Conservation (phyloP, 2,113 vertebrate species). For the Hyperopisus bebe region DNA sequence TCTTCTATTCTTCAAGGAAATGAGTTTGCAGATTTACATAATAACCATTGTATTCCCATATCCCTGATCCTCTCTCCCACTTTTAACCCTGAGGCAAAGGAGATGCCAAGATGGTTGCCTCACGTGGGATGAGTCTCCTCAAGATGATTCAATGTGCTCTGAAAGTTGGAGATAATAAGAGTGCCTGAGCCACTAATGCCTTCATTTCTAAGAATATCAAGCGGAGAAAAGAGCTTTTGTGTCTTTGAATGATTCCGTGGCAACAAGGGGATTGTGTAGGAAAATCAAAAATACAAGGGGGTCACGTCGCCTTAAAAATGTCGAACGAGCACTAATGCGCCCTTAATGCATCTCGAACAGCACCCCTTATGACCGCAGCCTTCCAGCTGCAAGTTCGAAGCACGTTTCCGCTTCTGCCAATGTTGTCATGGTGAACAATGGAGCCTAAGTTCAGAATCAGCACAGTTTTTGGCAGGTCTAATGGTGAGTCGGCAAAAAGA, state of each 20-base stretch:
- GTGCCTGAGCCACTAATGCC: background rate
- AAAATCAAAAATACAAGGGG: background rate
- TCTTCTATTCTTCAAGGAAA: conserved; percentile 22
- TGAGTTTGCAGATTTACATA: conserved; percentile 27
- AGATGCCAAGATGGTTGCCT: conserved; percentile 4
- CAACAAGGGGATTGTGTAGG: background rate
- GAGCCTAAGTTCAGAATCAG: background rate
- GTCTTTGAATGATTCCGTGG: background rate
- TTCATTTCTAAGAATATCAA: conserved; percentile 2
- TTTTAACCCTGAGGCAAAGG: background rate
- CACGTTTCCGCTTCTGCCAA: background rate
- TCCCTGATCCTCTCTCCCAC: background rate
- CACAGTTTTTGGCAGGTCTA: background rate
- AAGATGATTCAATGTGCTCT: conserved; percentile 1
- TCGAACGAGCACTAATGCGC: background rate
- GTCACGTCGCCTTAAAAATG: conserved; percentile 7
- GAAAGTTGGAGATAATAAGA: conserved; percentile 10
- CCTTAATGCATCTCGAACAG: background rate
- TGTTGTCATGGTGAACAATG: background rate
- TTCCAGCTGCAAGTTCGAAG: background rate
- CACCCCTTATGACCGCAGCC: background rate
- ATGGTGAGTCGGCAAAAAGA: background rate
- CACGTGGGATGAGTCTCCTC: background rate
- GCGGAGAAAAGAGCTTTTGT: background rate
- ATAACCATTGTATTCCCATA: conserved; percentile 5